These are phyloP conservation scores for Pocillopora meandrina DNA, from an alignment of 92 coral and sea anemone genomes.

Conservation along the genomic window DNA sequence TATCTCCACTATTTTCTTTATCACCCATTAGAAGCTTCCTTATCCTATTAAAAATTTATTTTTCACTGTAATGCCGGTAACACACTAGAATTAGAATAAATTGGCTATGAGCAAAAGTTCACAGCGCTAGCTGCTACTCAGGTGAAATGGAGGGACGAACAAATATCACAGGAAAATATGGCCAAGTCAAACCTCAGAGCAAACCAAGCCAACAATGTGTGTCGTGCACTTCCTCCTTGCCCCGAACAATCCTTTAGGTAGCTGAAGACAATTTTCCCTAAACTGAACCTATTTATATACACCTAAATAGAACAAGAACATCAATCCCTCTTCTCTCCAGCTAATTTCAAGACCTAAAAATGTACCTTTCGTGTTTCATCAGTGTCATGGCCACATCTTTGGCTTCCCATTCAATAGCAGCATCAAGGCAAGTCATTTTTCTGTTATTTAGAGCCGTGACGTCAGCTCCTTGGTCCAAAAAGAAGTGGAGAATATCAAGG, in stretches of 20 bases:
- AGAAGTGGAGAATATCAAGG: conserved; percentile 47
- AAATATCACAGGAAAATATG: no score
- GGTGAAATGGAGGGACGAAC: no score
- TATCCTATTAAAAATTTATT: no score
- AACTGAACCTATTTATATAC: conserved; percentile 38
- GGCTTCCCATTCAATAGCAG: conserved; percentile 71
- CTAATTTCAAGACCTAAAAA: neutral
- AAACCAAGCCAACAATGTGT: neutral
- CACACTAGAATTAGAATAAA: no score
- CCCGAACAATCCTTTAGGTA: conserved; percentile 69
- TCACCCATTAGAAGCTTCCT: no score
- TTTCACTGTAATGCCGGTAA: no score
- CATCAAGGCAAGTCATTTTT: conserved; percentile 71
- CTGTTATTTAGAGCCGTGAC: conserved; percentile 56
- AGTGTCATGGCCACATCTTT: conserved; percentile 65
- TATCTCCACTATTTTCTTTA: no score
- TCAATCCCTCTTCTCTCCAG: neutral
- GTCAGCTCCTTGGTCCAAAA: conserved; percentile 74
- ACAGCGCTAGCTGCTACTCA: no score
- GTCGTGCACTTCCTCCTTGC: conserved; percentile 51
- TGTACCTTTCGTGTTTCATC: conserved; percentile 62
- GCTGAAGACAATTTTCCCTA: conserved; percentile 56
- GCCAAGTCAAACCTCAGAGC: no score
- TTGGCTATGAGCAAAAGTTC: no score
- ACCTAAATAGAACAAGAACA: no score